Percentiles rank a stretch among this genome's conserved stretches.
phyloP scores from a whole-genome alignment of 1,140 invertebrate genomes.

The Scaptomyza montana region DNA sequence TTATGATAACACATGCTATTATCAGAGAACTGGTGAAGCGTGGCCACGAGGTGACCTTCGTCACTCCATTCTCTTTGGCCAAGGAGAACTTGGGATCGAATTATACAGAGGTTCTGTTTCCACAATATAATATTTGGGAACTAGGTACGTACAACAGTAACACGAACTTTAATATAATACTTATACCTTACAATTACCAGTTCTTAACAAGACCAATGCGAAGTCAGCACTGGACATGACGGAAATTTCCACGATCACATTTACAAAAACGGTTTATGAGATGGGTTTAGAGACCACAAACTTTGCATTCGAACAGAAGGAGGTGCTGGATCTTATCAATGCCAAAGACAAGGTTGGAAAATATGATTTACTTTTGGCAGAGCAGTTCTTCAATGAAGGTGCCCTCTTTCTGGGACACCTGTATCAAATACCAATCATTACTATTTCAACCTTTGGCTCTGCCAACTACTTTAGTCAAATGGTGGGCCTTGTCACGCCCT shows the following conservation, averaged over 20 bases:
- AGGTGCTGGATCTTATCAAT: conserved; percentile 78
- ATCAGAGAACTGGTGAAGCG: conserved; percentile 59
- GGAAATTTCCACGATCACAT: conserved; percentile 25
- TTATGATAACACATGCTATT: conserved; percentile 68
- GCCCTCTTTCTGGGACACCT: conserved; percentile 79
- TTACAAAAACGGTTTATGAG: not conserved
- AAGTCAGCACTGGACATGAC: conserved; percentile 53
- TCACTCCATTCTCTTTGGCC: conserved; percentile 61
- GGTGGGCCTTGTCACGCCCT: conserved; percentile 71
- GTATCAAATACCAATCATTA: conserved; percentile 82
- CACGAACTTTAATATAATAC: not conserved
- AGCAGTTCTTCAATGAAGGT: conserved; percentile 83
- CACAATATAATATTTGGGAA: conserved; percentile 58
- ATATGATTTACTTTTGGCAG: conserved; percentile 83
- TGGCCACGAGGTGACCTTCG: conserved; percentile 73
- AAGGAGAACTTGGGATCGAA: conserved; percentile 66
- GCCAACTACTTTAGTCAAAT: conserved; percentile 72
- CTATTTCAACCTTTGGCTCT: conserved; percentile 68
- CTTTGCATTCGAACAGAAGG: conserved; percentile 75
- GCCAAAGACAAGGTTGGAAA: conserved; percentile 67
- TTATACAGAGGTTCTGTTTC: conserved; percentile 67
- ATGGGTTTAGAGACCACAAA: conserved; percentile 65
- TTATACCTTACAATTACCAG: conserved; percentile 9
- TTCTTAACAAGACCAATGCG: conserved; percentile 12
- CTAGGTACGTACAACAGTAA: conserved; percentile 34